Evolutionary conservation across 1,140 invertebrate genomes (phyloP).

Genomic region (Calliphora vicina): DNA sequence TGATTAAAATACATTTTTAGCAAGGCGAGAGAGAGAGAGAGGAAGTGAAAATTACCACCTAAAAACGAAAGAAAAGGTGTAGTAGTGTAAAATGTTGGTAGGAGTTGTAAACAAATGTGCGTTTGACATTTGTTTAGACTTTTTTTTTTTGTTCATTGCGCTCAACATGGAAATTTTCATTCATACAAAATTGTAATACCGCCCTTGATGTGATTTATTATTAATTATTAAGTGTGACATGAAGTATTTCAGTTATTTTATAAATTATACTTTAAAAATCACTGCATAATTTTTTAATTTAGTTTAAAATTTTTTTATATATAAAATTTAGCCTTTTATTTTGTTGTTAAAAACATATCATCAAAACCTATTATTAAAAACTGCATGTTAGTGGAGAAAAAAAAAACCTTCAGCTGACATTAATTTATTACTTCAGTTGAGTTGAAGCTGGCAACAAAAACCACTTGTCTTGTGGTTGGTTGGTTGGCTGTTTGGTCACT

Average conservation of each 20-base stretch:
- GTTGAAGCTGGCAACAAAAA: neutral
- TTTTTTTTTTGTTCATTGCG: neutral
- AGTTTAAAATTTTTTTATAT: neutral
- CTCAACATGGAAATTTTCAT: neutral
- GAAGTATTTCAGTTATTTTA: neutral
- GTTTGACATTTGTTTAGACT: neutral
- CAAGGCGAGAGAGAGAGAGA: no score
- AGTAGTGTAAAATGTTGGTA: neutral
- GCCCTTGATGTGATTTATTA: conserved; percentile 37
- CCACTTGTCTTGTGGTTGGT: conserved; percentile 7
- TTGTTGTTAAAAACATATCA: no score
- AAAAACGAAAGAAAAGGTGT: no score
- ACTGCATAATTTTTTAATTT: no score
- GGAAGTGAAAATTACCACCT: no score
- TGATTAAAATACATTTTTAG: neutral
- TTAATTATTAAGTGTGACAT: conserved; percentile 36
- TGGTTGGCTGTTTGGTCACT: neutral
- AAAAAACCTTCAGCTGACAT: neutral
- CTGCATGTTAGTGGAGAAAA: neutral
- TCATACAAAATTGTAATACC: conserved; percentile 12
- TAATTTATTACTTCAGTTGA: conserved; percentile 19
- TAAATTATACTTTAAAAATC: neutral
- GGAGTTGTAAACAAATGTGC: neutral
- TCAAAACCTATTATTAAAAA: conserved; percentile 17
- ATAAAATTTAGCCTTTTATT: no score